phyloP scores from a whole-genome alignment of 2,888 invertebrate genomes.

The Xiphydria camelus region DNA sequence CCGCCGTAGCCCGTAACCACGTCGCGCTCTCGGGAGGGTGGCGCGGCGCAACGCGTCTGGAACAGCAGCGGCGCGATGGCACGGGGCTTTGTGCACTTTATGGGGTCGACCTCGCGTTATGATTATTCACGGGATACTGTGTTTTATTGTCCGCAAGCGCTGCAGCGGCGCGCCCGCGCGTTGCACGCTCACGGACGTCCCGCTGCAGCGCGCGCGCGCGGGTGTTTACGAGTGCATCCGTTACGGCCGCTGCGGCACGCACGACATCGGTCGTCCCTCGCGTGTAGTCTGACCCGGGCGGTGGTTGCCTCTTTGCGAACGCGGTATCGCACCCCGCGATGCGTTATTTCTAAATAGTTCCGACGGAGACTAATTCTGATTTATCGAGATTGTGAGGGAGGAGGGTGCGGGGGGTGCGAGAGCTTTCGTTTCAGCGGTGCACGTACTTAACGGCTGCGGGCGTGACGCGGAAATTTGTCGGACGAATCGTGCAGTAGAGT shows the following conservation, averaged over 20 bases:
- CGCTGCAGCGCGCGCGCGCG: constrained; percentile 2
- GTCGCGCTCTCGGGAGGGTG: constrained; percentile 3
- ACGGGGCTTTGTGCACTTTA: constrained; percentile 50
- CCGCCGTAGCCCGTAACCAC: not conserved
- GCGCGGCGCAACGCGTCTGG: not conserved
- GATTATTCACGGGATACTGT: constrained; percentile 57
- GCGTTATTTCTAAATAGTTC: constrained; percentile 10
- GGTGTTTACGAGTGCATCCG: constrained; percentile 22
- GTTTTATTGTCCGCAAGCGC: constrained; percentile 48
- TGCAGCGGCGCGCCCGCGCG: constrained; percentile 19
- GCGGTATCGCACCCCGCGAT: too few species aligned
- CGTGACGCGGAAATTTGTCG: too few species aligned
- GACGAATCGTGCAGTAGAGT: too few species aligned
- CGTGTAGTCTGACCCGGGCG: constrained; percentile 7
- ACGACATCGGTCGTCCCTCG: constrained; percentile 15
- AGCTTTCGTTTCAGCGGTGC: too few species aligned
- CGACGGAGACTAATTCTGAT: constrained; percentile 17
- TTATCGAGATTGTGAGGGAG: constrained; percentile 12
- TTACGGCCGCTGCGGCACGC: constrained; percentile 23
- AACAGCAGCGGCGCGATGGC: constrained; percentile 19
- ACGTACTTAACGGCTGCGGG: too few species aligned
- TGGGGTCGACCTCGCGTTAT: constrained; percentile 48
- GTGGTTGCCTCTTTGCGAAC: too few species aligned
- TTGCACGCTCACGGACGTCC: too few species aligned
- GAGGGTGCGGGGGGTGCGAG: too few species aligned